phyloP scores from a whole-genome alignment of 53 echinoderm and acorn worm genomes.

The Astropecten irregularis region DNA sequence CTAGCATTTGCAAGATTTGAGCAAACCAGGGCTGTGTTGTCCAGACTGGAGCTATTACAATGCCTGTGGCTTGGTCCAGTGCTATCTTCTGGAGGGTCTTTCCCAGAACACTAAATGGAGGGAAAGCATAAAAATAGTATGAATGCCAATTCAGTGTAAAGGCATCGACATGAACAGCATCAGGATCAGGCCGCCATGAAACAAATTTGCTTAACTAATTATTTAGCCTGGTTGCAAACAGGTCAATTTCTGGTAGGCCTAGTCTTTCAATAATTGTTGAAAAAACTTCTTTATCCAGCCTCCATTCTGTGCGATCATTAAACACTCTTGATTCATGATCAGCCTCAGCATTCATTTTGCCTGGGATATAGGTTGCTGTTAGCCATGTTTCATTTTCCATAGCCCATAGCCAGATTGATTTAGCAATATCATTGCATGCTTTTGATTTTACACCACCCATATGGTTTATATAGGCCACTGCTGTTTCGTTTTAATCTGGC shows the following conservation, averaged over 20 bases:
- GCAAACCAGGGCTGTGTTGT: constrained; percentile 55
- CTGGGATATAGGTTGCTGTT: constrained; percentile 17
- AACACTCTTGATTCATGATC: constrained; percentile 49
- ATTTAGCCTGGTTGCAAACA: constrained; percentile 29
- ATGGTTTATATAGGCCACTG: constrained; percentile 43
- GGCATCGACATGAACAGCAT: constrained; percentile 23
- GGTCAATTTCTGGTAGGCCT: constrained; percentile 22
- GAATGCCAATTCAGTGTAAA: constrained; percentile 35
- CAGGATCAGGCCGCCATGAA: constrained; percentile 20
- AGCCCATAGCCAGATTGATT: constrained; percentile 13
- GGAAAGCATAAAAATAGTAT: constrained; percentile 33
- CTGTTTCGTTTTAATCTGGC: background rate
- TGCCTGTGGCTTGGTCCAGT: background rate
- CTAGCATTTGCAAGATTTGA: constrained; percentile 41
- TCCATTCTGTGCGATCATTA: constrained; percentile 52
- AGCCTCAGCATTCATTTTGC: constrained; percentile 12
- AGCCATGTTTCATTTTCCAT: background rate
- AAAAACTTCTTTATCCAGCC: background rate
- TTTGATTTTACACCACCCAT: constrained; percentile 46
- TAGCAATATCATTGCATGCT: constrained; percentile 11
- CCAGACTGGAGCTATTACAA: constrained; percentile 34
- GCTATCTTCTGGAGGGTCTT: constrained; percentile 1
- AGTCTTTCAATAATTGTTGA: constrained; percentile 1
- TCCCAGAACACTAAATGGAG: constrained; percentile 34
- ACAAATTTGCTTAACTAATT: constrained; percentile 20